Evolutionary conservation across 2,797 vertebrate genomes (phyloP).

Genomic region (Austrolebias charrua): DNA sequence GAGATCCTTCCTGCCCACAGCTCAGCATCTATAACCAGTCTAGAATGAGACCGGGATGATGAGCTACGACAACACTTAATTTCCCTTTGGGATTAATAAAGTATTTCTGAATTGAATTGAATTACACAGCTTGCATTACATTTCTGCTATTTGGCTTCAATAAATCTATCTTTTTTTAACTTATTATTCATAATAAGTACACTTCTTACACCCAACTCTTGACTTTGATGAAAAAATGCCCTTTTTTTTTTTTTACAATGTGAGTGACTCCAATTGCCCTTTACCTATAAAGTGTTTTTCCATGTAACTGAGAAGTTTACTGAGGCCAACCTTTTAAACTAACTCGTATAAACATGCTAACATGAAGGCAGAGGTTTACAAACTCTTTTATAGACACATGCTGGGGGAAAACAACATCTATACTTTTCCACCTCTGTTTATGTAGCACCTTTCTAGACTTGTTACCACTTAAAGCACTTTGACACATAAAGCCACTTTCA

Average conservation of each 20-base stretch:
- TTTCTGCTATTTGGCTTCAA: constrained; percentile 35
- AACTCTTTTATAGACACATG: neutral
- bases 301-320: constrained; percentile 25
- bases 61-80: no score
- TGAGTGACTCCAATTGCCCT: constrained; percentile 45
- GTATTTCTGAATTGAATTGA: no score
- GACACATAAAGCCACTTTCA: no score
- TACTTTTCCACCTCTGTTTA: no score
- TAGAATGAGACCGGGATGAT: no score
- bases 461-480: no score
- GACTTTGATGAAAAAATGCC: constrained; percentile 45
- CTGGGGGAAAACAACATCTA: no score
- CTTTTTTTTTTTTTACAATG: constrained; percentile 11
- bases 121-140: constrained; percentile 43
- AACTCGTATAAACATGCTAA: neutral
- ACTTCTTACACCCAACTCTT: constrained; percentile 22
- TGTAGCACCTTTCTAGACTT: no score
- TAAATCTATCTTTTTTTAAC: constrained; percentile 26
- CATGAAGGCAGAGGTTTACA: constrained; percentile 10
- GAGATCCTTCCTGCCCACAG: no score
- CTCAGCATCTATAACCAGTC: no score
- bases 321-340: constrained; percentile 12
- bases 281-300: constrained; percentile 29
- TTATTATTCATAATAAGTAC: constrained; percentile 7
- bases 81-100: no score